Evolutionary conservation across 2,888 invertebrate species (phyloP).

Genomic region (Ennomos erosarius): DNA sequence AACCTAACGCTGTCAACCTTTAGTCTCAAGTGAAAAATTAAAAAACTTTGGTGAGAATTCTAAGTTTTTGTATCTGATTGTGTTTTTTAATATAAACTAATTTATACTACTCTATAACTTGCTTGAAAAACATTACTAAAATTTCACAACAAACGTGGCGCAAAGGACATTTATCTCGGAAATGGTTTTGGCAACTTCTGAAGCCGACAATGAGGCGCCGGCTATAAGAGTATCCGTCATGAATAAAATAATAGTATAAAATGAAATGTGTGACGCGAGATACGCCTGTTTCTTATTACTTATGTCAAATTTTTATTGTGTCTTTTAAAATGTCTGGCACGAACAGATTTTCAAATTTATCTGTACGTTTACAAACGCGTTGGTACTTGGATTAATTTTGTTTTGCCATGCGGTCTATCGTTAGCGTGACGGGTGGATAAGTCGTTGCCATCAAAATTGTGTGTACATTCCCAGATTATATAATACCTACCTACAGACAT

Average conservation of each 20-base stretch:
- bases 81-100: not conserved
- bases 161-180: constrained; percentile 9
- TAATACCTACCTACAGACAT: too few species aligned
- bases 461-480: too few species aligned
- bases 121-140: not conserved
- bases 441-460: too few species aligned
- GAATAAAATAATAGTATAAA: constrained; percentile 20
- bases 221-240: constrained; percentile 9
- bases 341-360: not conserved
- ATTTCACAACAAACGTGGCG: constrained; percentile 1
- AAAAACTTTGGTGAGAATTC: too few species aligned
- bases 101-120: too few species aligned
- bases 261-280: constrained; percentile 12
- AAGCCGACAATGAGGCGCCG: constrained; percentile 22
- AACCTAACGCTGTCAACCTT: too few species aligned
- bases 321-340: not conserved
- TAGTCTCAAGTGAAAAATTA: too few species aligned
- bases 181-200: constrained; percentile 19
- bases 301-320: constrained; percentile 7
- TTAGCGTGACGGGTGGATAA: too few species aligned
- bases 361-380: not conserved
- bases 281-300: not conserved
- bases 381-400: too few species aligned
- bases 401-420: too few species aligned
- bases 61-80: too few species aligned